phyloP scores from a whole-genome alignment of 2,888 invertebrate genomes.

The Cantharis lateralis region DNA sequence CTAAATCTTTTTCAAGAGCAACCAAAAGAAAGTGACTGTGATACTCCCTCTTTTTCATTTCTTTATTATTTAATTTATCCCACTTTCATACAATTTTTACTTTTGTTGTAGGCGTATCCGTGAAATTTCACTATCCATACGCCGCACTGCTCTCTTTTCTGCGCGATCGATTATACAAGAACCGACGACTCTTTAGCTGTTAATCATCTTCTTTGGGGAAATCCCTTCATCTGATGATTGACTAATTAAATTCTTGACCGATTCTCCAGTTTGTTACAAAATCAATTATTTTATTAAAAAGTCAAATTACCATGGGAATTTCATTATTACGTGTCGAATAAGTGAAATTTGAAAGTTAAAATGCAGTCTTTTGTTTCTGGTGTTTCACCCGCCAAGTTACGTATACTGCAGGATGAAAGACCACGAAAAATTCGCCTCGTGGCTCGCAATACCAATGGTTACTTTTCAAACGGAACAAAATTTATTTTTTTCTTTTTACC shows the following conservation, averaged over 20 bases:
- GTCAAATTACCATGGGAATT: background rate
- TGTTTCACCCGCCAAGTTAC: background rate
- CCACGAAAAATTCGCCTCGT: background rate
- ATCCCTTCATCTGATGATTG: background rate
- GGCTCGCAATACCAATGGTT: too few species aligned
- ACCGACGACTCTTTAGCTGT: background rate
- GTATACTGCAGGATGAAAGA: background rate
- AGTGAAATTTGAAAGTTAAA: background rate
- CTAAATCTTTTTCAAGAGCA: slow-evolving; percentile 52
- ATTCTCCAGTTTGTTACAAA: background rate
- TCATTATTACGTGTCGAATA: background rate
- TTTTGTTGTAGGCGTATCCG: slow-evolving; percentile 46
- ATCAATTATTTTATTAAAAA: background rate
- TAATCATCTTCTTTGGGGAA: background rate
- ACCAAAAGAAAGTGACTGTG: slow-evolving; percentile 54
- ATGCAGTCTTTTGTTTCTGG: background rate
- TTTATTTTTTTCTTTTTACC: too few species aligned
- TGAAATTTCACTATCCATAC: slow-evolving; percentile 46
- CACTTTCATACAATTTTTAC: slow-evolving; percentile 52
- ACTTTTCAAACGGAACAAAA: too few species aligned
- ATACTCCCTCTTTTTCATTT: slow-evolving; percentile 48
- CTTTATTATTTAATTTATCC: slow-evolving; percentile 49
- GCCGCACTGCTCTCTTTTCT: background rate
- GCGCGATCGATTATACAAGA: background rate
- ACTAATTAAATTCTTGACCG: background rate